Percentiles rank a stretch among this genome's conserved stretches.
Evolutionary conservation across 2,797 vertebrate species (phyloP).

Genomic region (Muraenolepis orangiensis): DNA sequence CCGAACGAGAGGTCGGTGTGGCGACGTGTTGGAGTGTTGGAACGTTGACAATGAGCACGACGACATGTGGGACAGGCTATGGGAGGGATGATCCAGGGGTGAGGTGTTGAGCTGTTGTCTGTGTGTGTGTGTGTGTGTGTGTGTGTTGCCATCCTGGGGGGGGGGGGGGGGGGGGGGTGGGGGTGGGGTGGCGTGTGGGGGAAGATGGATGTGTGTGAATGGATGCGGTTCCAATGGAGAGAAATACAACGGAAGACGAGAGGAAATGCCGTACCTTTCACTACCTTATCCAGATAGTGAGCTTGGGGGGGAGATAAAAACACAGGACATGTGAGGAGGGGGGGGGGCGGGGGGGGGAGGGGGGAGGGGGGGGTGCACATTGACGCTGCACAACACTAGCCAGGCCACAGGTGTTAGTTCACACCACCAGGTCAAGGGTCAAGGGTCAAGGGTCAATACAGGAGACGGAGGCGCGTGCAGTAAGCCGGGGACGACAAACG

Average conservation of each 20-base stretch:
- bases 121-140: background rate
- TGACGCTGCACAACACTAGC: conserved; percentile 72
- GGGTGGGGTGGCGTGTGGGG: conserved; percentile 39
- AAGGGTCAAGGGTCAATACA: conserved; percentile 40
- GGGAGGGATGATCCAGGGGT: too few species aligned
- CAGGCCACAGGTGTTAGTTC: conserved; percentile 67
- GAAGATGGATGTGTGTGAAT: conserved; percentile 52
- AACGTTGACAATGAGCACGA: too few species aligned
- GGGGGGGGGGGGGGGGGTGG: conserved; percentile 37
- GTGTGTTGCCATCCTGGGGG: conserved; percentile 42
- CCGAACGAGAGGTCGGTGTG: too few species aligned
- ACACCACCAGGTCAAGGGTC: conserved; percentile 48
- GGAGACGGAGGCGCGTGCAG: conserved; percentile 63
- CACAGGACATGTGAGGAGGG: conserved; percentile 96
- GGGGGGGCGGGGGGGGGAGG: conserved; percentile 91
- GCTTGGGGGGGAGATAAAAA: conserved; percentile 98
- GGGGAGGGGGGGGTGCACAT: conserved; percentile 88
- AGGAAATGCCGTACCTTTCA: conserved; percentile 98
- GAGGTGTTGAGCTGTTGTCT: too few species aligned
- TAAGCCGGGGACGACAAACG: conserved; percentile 31
- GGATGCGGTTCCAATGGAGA: conserved; percentile 34
- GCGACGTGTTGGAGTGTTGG: too few species aligned
- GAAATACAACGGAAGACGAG: conserved; percentile 40
- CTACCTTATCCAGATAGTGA: conserved; percentile 99
- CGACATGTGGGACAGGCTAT: too few species aligned